phyloP scores from a whole-genome alignment of 2,888 invertebrate genomes.

The Cephus sareptanus region DNA sequence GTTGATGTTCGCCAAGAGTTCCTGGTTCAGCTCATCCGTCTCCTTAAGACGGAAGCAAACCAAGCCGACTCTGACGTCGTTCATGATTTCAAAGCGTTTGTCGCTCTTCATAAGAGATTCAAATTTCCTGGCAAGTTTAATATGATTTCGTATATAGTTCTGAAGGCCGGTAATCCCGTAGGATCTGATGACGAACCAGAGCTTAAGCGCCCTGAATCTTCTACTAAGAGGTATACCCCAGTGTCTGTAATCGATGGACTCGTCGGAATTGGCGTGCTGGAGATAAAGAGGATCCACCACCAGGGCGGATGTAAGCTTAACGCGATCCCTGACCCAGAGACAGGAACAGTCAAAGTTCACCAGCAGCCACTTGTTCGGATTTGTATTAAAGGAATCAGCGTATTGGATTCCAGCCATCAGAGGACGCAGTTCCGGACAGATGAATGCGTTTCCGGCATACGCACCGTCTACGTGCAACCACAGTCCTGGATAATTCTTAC shows the following conservation, averaged over 20 bases:
- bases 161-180: constrained; percentile 88
- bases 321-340: constrained; percentile 84
- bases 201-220: constrained; percentile 84
- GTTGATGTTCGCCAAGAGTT: constrained; percentile 82
- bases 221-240: constrained; percentile 90
- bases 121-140: constrained; percentile 80
- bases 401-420: constrained; percentile 76
- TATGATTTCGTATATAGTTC: constrained; percentile 85
- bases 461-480: constrained; percentile 93
- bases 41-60: constrained; percentile 83
- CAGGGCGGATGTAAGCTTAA: constrained; percentile 83
- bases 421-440: constrained; percentile 83
- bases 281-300: constrained; percentile 88
- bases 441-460: constrained; percentile 87
- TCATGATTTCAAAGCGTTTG: constrained; percentile 80
- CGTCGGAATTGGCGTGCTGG: constrained; percentile 81
- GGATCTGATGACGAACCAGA: constrained; percentile 88
- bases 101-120: constrained; percentile 77
- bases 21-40: constrained; percentile 79
- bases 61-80: constrained; percentile 80
- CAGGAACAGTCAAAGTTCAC: constrained; percentile 88
- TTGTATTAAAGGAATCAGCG: constrained; percentile 88
- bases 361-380: constrained; percentile 89
- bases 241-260: constrained; percentile 79
- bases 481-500: constrained; percentile 71